Percentiles rank a stretch among this genome's conserved stretches.
These are phyloP conservation scores for Agrotis puta DNA, from an alignment of 2,888 invertebrate genomes.

Conservation along the genomic window DNA sequence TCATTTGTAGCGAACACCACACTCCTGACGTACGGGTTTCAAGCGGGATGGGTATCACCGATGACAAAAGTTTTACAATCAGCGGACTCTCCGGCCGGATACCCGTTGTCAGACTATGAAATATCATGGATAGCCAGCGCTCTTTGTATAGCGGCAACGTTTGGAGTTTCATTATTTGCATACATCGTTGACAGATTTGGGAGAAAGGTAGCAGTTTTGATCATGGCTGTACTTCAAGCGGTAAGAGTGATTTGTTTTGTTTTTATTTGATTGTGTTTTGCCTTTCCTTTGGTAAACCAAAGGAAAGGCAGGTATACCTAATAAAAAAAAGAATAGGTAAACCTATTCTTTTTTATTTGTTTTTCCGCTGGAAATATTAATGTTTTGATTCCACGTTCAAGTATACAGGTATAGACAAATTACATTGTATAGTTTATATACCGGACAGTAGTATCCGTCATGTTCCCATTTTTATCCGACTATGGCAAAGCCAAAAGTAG, in stretches of 20 bases:
- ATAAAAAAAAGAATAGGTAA: too few relatives aligned
- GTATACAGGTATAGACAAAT: too few relatives aligned
- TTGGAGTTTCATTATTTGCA: constrained; percentile 81
- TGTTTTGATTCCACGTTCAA: too few relatives aligned
- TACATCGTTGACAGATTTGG: constrained; percentile 79
- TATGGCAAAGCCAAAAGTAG: too few relatives aligned
- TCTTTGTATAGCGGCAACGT: constrained; percentile 78
- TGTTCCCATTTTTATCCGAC: too few relatives aligned
- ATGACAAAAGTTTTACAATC: constrained; percentile 79
- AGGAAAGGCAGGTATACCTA: too few relatives aligned
- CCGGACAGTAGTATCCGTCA: too few relatives aligned
- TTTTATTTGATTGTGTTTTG: neutral
- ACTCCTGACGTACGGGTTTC: constrained; percentile 79
- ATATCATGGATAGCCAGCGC: constrained; percentile 82
- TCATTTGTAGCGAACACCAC: constrained; percentile 79
- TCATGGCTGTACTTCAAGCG: constrained; percentile 74
- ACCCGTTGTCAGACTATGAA: constrained; percentile 73
- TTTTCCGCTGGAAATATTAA: too few relatives aligned
- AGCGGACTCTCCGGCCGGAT: constrained; percentile 70
- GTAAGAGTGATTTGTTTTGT: constrained; percentile 33
- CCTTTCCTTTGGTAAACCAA: neutral
- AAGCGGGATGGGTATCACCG: constrained; percentile 84
- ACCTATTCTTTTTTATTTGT: too few relatives aligned
- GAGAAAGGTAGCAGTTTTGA: constrained; percentile 79
- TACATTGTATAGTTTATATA: too few relatives aligned